These are phyloP conservation scores for Sinopyrophorus schimmeli DNA, from an alignment of 2,888 invertebrate genomes.

Conservation along the genomic window DNA sequence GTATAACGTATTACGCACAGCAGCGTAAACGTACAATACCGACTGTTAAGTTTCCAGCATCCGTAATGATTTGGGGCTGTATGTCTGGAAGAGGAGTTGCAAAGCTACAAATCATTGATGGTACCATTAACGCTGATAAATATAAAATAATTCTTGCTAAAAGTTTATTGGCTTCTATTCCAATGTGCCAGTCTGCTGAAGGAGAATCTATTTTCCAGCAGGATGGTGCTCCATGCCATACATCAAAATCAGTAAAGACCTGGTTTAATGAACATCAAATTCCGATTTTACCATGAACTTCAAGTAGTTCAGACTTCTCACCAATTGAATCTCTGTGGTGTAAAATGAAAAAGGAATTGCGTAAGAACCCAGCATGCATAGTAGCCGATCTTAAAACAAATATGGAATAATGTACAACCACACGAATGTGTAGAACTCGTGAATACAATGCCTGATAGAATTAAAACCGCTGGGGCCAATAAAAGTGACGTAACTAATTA, in stretches of 20 bases:
- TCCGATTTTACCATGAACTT: not conserved
- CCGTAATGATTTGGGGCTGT: constrained; percentile 2
- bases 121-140: constrained; percentile 1
- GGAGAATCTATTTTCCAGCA: not conserved
- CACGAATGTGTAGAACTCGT: no score
- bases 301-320: not conserved
- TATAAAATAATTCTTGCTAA: not conserved
- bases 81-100: constrained; percentile 1
- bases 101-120: not conserved
- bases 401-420: no score
- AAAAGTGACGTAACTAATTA: no score
- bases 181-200: not conserved
- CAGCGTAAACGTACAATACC: no score
- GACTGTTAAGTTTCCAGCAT: not conserved
- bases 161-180: not conserved
- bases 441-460: no score
- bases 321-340: not conserved
- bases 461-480: no score
- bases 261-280: not conserved
- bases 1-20: not conserved
- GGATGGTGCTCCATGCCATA: constrained; percentile 1
- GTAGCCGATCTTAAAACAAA: no score
- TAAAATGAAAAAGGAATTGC: not conserved
- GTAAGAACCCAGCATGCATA: not conserved
- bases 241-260: not conserved